Evolutionary conservation across 30 jellyfish, hydroid and myxozoan genomes (phyloP).

Genomic region (Aurelia coerulea): DNA sequence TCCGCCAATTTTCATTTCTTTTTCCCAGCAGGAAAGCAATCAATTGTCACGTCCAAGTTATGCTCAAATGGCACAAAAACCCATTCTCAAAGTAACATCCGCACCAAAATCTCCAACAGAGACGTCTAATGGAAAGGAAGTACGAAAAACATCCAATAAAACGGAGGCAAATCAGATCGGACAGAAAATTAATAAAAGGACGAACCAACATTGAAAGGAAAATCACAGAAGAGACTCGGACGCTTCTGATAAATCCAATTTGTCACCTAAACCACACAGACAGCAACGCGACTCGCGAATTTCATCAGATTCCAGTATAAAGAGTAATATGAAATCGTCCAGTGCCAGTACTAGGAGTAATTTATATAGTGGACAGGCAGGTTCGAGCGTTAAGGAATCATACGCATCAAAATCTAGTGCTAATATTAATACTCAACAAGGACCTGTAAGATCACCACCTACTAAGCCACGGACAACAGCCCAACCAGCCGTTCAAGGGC

Average conservation of each 20-base stretch:
- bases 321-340: constrained; percentile 3
- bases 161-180: constrained; percentile 10
- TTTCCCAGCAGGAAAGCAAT: constrained; percentile 38
- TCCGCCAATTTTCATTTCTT: too few species aligned
- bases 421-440: constrained; percentile 30
- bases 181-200: constrained; percentile 10
- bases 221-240: constrained; percentile 34
- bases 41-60: constrained; percentile 72
- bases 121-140: constrained; percentile 48
- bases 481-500: neutral
- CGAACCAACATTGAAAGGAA: constrained; percentile 29
- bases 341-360: constrained; percentile 25
- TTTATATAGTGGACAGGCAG: constrained; percentile 62
- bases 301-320: constrained; percentile 54
- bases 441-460: constrained; percentile 43
- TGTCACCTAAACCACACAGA: constrained; percentile 61
- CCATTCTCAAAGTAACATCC: constrained; percentile 31
- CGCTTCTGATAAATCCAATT: constrained; percentile 24
- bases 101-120: constrained; percentile 62
- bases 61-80: constrained; percentile 99
- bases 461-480: constrained; percentile 26
- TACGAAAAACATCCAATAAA: constrained; percentile 25
- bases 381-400: constrained; percentile 74
- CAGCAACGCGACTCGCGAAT: constrained; percentile 74
- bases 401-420: constrained; percentile 86